These are phyloP conservation scores for Ardeotis arabs DNA, from an alignment of 2,113 vertebrate genomes.

Conservation along the genomic window DNA sequence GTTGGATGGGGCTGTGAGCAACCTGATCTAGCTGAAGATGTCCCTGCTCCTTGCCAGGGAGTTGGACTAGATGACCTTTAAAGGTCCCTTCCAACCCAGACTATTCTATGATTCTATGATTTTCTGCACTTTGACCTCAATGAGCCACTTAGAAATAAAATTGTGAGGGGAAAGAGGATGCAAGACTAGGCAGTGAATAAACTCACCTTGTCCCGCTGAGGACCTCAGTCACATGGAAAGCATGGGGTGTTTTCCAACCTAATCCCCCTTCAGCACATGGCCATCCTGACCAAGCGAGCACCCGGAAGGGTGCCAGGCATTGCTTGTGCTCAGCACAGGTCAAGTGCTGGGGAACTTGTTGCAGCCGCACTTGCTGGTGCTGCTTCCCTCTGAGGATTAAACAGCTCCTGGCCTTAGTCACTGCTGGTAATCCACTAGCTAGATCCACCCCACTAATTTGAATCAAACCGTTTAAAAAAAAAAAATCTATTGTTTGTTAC, in stretches of 20 bases:
- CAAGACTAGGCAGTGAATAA: neutral
- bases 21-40: no score
- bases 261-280: neutral
- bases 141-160: neutral
- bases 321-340: neutral
- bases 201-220: neutral
- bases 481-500: neutral
- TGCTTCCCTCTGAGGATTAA: neutral
- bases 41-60: no score
- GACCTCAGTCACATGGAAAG: neutral
- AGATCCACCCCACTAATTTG: neutral
- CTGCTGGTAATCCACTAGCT: neutral
- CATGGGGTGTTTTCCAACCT: neutral
- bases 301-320: accelerated
- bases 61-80: no score
- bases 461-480: neutral
- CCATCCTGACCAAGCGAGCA: accelerated
- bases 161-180: neutral
- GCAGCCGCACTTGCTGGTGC: neutral
- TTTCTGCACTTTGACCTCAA: neutral
- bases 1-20: no score
- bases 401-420: neutral
- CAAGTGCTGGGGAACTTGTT: neutral
- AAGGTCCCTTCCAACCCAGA: no score
- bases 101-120: neutral